Base-by-base conservation (phyloP, 2,113 vertebrate species). In the Nothocercus nigrocapillus region DNA sequence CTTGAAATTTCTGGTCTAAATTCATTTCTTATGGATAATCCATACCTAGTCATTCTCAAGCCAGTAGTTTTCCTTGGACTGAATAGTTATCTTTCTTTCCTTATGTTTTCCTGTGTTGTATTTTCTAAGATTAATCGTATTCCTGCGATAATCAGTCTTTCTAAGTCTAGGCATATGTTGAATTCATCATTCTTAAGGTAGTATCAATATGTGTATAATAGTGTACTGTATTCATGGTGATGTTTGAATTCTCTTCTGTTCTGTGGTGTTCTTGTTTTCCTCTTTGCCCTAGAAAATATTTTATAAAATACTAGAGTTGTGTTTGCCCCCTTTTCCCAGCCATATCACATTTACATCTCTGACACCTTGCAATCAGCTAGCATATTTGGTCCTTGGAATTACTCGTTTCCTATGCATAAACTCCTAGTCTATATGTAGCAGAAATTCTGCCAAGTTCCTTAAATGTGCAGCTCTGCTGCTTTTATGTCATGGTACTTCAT, bases 1-100 rank as follows among this genome's bases (percentile, higher is more conserved):
- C 20, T 87, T 89, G 44, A 85, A 51, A 76, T 87, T 94, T 92
- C 56, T 93, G 32, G 72, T 92, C 69, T 72, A 69, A 89, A 53
- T 92, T 18, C 42, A 69, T 84, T 82, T 75, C 79, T 90, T 82
- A 62, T 89, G 47, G 32, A 25, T 88, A 73, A 68, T 90, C 67
- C 21, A 45, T 94, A 80, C 21, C 16, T 70, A 20, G 5, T 56
- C 44, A 19, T 36, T 85, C 42, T 66, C 76, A 78, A 82, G 90
- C 44, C 7, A 63, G 30, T 82, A 66, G 72, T 94, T 85, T 93
- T 85, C 56, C 67, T 87, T 13, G 58, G 12, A 13, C 63, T 64
- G 44, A 87, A 58, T 13, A 53, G 13, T 17, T 70, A 11, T 58
- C 32, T 56, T 1, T 56, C 62, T 67, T 47, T 87, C 20, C 22